Conservation (phyloP, 2,888 invertebrate species). For the Eledona agricola region DNA sequence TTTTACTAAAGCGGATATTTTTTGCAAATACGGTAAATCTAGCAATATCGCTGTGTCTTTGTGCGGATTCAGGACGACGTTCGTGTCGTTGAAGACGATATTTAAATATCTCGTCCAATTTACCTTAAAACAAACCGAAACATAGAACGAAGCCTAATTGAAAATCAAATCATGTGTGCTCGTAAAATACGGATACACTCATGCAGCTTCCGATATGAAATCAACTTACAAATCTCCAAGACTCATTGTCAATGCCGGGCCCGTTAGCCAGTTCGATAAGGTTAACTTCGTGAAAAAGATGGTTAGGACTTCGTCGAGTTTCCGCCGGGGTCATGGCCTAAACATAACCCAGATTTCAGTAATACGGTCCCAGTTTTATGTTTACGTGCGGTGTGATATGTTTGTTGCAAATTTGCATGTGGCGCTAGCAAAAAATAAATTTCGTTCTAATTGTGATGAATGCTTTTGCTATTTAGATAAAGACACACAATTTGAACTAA, state of each 20-base stretch:
- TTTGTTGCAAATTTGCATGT: constrained; percentile 46
- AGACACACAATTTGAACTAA: constrained; percentile 2
- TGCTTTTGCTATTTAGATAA: constrained; percentile 33
- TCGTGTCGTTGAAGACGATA: constrained; percentile 69
- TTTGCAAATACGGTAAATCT: constrained; percentile 73
- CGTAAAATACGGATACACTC: too few species aligned
- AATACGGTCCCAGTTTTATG: constrained; percentile 47
- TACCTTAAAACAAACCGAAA: constrained; percentile 63
- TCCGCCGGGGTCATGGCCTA: constrained; percentile 74
- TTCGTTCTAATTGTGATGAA: constrained; percentile 47
- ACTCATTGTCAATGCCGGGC: constrained; percentile 55
- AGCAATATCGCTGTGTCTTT: constrained; percentile 71
- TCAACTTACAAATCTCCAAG: constrained; percentile 66
- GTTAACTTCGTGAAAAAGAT: constrained; percentile 72
- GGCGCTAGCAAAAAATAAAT: constrained; percentile 45
- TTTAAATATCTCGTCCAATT: constrained; percentile 71
- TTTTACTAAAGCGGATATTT: constrained; percentile 66
- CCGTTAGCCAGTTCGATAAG: constrained; percentile 66
- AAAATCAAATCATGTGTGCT: too few species aligned
- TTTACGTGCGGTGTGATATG: constrained; percentile 51
- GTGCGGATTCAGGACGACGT: constrained; percentile 59
- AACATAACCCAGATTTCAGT: constrained; percentile 46
- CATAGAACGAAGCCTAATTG: too few species aligned
- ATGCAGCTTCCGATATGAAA: too few species aligned
- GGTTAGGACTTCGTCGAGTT: constrained; percentile 69